phyloP scores from a whole-genome alignment of 1,140 invertebrate species.

The Centruroides vittatus region DNA sequence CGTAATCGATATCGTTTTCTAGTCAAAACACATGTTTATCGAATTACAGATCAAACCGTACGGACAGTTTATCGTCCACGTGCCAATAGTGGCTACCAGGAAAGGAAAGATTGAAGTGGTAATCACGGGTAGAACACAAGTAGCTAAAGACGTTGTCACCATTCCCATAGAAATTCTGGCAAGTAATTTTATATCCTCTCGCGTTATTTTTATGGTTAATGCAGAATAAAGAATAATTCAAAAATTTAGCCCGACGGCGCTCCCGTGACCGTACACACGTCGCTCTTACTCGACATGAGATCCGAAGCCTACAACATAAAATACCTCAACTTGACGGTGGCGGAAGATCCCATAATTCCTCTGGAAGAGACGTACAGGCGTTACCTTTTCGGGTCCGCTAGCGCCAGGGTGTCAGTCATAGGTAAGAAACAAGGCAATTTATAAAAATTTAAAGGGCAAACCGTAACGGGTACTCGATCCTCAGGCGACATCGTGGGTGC shows the following conservation, averaged over 20 bases:
- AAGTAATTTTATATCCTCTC: constrained; percentile 9
- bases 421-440: constrained; percentile 26
- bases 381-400: constrained; percentile 40
- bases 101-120: constrained; percentile 35
- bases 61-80: constrained; percentile 24
- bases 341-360: constrained; percentile 42
- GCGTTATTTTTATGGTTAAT: too few species aligned
- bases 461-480: background rate
- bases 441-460: background rate
- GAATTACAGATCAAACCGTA: constrained; percentile 16
- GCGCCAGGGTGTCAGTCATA: constrained; percentile 32
- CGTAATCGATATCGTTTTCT: background rate
- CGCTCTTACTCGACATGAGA: constrained; percentile 42
- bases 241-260: constrained; percentile 38
- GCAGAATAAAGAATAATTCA: too few species aligned
- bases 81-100: constrained; percentile 30
- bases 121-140: constrained; percentile 37
- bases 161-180: constrained; percentile 34
- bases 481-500: constrained; percentile 19
- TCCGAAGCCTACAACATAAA: constrained; percentile 37
- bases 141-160: constrained; percentile 31
- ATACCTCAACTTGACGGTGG: constrained; percentile 41
- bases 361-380: constrained; percentile 35
- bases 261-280: constrained; percentile 41
- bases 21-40: too few species aligned